Evolutionary conservation across 2,888 invertebrate species (phyloP), one percentile per base, ranked within the genome.

Genomic region (Crioceris asparagi): DNA sequence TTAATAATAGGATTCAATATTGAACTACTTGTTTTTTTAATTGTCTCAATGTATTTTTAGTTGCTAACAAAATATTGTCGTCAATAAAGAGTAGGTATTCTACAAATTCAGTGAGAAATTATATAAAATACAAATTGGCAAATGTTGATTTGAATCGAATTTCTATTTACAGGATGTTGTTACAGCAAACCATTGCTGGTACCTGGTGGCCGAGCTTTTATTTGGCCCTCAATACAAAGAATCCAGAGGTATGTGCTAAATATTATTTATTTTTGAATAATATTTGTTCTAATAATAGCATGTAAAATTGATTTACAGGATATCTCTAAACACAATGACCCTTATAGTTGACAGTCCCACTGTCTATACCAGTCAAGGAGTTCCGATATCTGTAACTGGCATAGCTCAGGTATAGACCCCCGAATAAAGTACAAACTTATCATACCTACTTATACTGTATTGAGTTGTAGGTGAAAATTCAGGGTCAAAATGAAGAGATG

Each of bases 321-420:
- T 96, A 61, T 92, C 92, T 4, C 71, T 96, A 51, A 96, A 94
- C 65, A 94, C 94, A 1, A 94, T 96, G 92, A 96, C 94, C 2
- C 74, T 96, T 36, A 87, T 90, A 65, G 93, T 96, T 37, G 91
- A 93, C 63, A 91, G 91, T 53, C 90, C 91, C 6, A 90, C 88
- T 36, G 94, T 96, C 4, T 94, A 94, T 65, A 94, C 94, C 29
- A 86, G 87, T 56, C 91, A 93, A 66, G 94, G 94, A 37, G 94
- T 96, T 17, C 92, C 94, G 14, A 92, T 96, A 61, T 92, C 93
- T 16, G 94, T 96, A 21, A 94, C 93, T 19, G 94, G 94, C 46
- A 93, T 96, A 53, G 96, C 96, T 36, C 94, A 96, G 79, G 93
- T 92, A 65, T 39, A 19, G 11, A 17, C 18, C 7, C 21, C 21